These are phyloP conservation scores for Papilio demoleus DNA, from an alignment of 2,888 invertebrate genomes.

Conservation along the genomic window DNA sequence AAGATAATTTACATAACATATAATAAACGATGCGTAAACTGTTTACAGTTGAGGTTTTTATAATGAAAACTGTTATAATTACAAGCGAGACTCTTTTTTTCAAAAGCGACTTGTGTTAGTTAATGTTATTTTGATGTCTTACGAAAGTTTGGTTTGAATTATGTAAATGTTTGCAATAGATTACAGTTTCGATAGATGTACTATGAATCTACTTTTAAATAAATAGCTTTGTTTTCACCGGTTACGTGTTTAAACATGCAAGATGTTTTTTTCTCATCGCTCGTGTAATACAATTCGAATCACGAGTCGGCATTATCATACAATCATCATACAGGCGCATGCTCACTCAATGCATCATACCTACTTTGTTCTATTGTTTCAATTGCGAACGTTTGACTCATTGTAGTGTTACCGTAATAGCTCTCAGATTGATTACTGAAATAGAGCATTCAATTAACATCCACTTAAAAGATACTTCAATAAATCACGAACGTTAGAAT, in stretches of 20 bases:
- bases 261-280: slow-evolving; percentile 59
- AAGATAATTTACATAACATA: not conserved
- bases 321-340: slow-evolving; percentile 70
- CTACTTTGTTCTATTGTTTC: slow-evolving; percentile 61
- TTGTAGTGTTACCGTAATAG: slow-evolving; percentile 29
- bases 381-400: slow-evolving; percentile 47
- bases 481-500: not conserved
- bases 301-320: slow-evolving; percentile 68
- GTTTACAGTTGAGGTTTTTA: not conserved
- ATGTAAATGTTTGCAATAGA: not conserved
- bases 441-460: slow-evolving; percentile 11
- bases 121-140: too few relatives aligned
- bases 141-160: too few relatives aligned
- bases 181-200: slow-evolving; percentile 46
- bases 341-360: slow-evolving; percentile 56
- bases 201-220: slow-evolving; percentile 32
- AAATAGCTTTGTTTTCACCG: slow-evolving; percentile 36
- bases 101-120: too few relatives aligned
- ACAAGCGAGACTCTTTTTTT: too few relatives aligned
- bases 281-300: slow-evolving; percentile 64
- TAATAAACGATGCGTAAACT: slow-evolving; percentile 2
- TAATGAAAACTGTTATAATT: not conserved
- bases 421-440: slow-evolving; percentile 30
- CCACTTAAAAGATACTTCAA: slow-evolving; percentile 8
- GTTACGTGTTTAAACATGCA: slow-evolving; percentile 43